phyloP scores from a whole-genome alignment of 2,888 invertebrate genomes.

The Cheilosia soror region DNA sequence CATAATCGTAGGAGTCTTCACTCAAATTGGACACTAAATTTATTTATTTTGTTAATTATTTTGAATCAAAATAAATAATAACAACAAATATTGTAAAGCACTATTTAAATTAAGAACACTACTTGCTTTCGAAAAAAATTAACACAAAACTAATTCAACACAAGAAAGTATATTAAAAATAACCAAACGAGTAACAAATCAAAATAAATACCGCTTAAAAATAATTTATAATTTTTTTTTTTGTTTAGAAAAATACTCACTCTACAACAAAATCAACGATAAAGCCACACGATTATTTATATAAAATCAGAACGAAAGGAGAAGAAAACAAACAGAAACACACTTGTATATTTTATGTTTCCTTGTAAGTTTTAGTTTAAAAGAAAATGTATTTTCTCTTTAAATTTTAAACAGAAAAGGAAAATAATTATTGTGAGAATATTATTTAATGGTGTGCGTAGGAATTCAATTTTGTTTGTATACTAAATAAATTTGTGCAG shows the following conservation, averaged over 20 bases:
- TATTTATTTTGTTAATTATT: slow-evolving; percentile 33
- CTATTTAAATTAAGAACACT: slow-evolving; percentile 47
- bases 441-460: slow-evolving; percentile 50
- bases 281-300: slow-evolving; percentile 79
- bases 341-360: slow-evolving; percentile 75
- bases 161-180: slow-evolving; percentile 30
- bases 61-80: background rate
- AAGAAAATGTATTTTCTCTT: slow-evolving; percentile 7
- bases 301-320: slow-evolving; percentile 74
- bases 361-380: slow-evolving; percentile 44
- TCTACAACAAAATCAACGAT: slow-evolving; percentile 80
- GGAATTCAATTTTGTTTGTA: slow-evolving; percentile 50
- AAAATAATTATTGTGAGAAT: slow-evolving; percentile 24
- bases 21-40: slow-evolving; percentile 84
- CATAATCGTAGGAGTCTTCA: slow-evolving; percentile 85
- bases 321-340: slow-evolving; percentile 65
- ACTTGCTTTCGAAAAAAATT: slow-evolving; percentile 53
- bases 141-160: slow-evolving; percentile 49
- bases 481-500: slow-evolving; percentile 35
- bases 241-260: slow-evolving; percentile 76
- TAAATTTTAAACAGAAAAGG: slow-evolving; percentile 16
- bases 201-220: slow-evolving; percentile 37
- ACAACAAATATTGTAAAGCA: slow-evolving; percentile 31
- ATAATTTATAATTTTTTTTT: slow-evolving; percentile 40
- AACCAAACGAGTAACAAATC: background rate